Evolutionary conservation across 2,797 vertebrate genomes (phyloP), one percentile per base, ranked within the genome.

Genomic region (Brachyalestes nurse): DNA sequence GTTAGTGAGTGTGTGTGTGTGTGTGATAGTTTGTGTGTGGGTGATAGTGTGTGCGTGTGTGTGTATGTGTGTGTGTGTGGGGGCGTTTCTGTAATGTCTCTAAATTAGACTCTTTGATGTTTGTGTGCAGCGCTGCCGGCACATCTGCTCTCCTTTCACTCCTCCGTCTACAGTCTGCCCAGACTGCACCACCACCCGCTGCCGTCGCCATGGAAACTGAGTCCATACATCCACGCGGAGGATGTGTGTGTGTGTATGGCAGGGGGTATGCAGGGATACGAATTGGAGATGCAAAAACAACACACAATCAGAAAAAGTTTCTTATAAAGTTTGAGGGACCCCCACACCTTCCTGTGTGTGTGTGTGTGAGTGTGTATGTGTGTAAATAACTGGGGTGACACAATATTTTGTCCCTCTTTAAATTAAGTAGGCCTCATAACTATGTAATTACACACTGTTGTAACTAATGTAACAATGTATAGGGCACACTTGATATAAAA

Each of bases 131-230:
- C 28, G 65, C 83, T 57, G 71, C 61, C 76, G 82, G 87, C 90
- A 91, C 93, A 92, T 92, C 92, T 93, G 91, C 89, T 92, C 89
- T 88, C 88, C 86, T 86, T 90, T 88, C 90, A 89, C 83, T 88
- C 89, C 89, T 82, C 90, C 85, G 89, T 93, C 91, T 88, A 88
- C 89, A 89, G 91, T 92, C 92, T 93, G 90, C 90, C 86, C 89
- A 89, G 90, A 89, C 90, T 86, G 88, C 88, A 88, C 86, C 79
- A 83, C 87, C 89, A 92, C 90, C 88, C 80, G 82, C 90, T 90
- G 91, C 89, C 82, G 92, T 95, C 91, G 78, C 93, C 90, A 95
- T 95, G 90, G 93, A 92, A 95, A 95, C 94, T 91, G 92, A 89
- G 86, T 93, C 92, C 91, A 87, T 88, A 87, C 84, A 88, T 88